Evolutionary conservation across 2,113 vertebrate species (phyloP).

Genomic region (Neotoma lepida): DNA sequence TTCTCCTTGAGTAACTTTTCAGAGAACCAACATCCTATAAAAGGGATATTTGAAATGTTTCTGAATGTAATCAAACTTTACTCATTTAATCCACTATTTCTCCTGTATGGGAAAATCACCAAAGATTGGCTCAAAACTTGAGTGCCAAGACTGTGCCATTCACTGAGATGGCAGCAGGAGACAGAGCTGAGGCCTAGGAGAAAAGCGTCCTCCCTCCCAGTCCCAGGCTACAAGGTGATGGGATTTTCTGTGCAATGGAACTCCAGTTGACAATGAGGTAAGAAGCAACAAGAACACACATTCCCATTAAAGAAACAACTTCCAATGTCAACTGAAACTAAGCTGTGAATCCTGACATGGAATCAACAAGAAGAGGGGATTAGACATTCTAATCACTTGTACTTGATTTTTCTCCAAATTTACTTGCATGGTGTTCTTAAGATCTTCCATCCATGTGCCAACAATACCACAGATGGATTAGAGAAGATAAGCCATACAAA

Average conservation of each 20-base stretch:
- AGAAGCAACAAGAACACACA: not conserved
- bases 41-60: not conserved
- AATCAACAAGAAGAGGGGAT: not conserved
- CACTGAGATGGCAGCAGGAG: not conserved
- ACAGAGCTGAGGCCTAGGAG: not conserved
- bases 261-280: not conserved
- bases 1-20: not conserved
- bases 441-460: not conserved
- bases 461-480: not conserved
- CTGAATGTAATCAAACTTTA: not conserved
- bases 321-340: not conserved
- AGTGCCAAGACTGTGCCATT: not conserved
- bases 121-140: not conserved
- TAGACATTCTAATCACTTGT: not conserved
- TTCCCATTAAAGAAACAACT: not conserved
- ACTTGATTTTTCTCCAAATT: not conserved
- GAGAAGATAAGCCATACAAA: not conserved
- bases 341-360: not conserved
- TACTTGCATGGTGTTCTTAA: not conserved
- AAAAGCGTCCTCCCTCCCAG: not conserved
- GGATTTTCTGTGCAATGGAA: not conserved
- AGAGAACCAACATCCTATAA: not conserved
- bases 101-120: not conserved
- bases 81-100: not conserved
- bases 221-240: not conserved